Evolutionary conservation across 2,113 vertebrate genomes (phyloP).

Genomic region (Gila orcuttii): DNA sequence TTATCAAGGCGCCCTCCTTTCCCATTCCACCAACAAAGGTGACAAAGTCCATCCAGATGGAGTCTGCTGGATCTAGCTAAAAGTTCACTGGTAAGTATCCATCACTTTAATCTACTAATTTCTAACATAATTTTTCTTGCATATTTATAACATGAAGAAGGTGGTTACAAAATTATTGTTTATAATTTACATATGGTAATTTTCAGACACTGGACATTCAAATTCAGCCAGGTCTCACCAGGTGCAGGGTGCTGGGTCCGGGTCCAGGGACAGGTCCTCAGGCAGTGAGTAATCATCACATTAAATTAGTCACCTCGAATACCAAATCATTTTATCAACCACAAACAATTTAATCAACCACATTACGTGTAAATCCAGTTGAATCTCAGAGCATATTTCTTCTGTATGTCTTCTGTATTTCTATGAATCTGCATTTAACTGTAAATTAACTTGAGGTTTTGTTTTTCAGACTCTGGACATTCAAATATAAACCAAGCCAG

Average conservation of each 20-base stretch:
- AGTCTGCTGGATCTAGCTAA: background rate
- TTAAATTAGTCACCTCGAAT: background rate
- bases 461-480: background rate
- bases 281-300: background rate
- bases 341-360: background rate
- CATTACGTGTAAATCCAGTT: background rate
- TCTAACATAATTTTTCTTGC: background rate
- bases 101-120: background rate
- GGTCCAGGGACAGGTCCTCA: conserved; percentile 10
- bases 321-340: background rate
- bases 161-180: background rate
- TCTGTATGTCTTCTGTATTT: background rate
- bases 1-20: background rate
- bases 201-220: background rate
- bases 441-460: background rate
- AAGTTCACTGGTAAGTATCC: background rate
- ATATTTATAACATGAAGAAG: no score
- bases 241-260: background rate
- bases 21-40: conserved; percentile 16
- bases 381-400: background rate
- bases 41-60: background rate
- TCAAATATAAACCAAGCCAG: background rate
- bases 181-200: background rate
- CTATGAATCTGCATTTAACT: background rate
- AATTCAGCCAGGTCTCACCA: background rate